These are phyloP conservation scores for Spongia lamella DNA, from an alignment of 37 sponge, comb jelly and placozoan species.

Conservation along the genomic window DNA sequence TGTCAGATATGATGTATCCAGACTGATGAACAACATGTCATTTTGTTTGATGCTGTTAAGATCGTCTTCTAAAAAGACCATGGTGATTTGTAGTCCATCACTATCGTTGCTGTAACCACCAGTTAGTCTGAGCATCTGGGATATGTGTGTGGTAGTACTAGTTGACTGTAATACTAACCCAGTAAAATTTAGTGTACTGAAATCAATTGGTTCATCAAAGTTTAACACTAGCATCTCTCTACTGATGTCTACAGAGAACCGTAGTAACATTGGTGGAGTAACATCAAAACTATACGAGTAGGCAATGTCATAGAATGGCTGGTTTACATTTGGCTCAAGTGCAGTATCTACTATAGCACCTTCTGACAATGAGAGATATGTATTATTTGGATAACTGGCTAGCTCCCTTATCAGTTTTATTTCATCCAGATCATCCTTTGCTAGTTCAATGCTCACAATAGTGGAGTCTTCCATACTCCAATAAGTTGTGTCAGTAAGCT, in stretches of 20 bases:
- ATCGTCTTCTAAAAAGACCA: constrained; percentile 53
- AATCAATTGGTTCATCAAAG: constrained; percentile 90
- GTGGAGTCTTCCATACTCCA: constrained; percentile 53
- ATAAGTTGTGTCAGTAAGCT: constrained; percentile 40
- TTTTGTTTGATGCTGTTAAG: constrained; percentile 81
- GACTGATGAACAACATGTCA: constrained; percentile 51
- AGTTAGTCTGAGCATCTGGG: constrained; percentile 47
- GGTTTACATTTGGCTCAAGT: constrained; percentile 56
- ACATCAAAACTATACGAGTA: constrained; percentile 53
- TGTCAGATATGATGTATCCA: constrained; percentile 57
- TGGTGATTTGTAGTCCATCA: constrained; percentile 67
- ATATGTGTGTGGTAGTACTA: constrained; percentile 19
- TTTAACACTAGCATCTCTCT: constrained; percentile 53
- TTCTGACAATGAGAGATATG: constrained; percentile 46
- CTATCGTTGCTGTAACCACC: constrained; percentile 68
- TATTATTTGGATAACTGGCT: constrained; percentile 66
- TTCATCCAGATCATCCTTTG: constrained; percentile 68
- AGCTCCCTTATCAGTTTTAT: constrained; percentile 79
- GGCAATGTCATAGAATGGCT: constrained; percentile 4
- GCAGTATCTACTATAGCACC: constrained; percentile 70
- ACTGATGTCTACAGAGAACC: constrained; percentile 73
- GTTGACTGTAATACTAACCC: constrained; percentile 63
- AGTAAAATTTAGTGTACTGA: constrained; percentile 56
- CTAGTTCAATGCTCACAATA: constrained; percentile 49
- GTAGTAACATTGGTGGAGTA: constrained; percentile 46